Evolutionary conservation across 2,888 invertebrate genomes (phyloP), one percentile per base, ranked within the genome.

Genomic region (Phaedon cochleariae): DNA sequence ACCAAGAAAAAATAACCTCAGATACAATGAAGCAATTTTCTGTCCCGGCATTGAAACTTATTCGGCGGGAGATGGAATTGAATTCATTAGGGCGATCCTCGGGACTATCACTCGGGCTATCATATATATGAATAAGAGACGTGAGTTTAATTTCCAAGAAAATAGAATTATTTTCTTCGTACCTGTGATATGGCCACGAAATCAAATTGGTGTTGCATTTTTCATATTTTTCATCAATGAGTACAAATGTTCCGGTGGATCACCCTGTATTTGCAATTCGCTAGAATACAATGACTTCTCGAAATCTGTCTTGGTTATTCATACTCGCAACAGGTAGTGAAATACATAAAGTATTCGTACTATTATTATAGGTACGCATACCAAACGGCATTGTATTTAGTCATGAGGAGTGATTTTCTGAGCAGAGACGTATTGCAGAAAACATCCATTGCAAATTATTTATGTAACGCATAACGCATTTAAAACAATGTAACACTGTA

Each of bases 311-410:
- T 41, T 41, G 15, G 41, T 41, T 41, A 41, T 41, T 41, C 41
- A 41, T 41, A 15, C 41, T 12, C 3, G 41, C 41, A 15, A 41
- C 41, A 41, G 41, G 41, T 41, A 41, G 15, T 41, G 41, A 41
- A 41, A 34, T 34, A 34, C 31, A 9, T 34, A 10, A 34, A 41
- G 41, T 41, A 41, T 41, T 41, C 41, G 41, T 41, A 41, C 41
- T 41, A 41, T 41, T 41, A 41, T 41, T 41, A 15, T 41, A 41
- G 41, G 41, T n/a, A 41, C 41, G 41, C 41, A 41, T 41, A 41
- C 41, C 41, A 41, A 41, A 41, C 41, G 41, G 41, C 41, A 41
- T 41, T 41, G 41, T 41, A 41, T 41, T 41, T 41, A 41, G 41
- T 41, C 41, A 41, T 41, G 41, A n/a, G n/a, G n/a, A 41, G 41